phyloP scores from a whole-genome alignment of 2,797 vertebrate genomes.

The Ataeniobius toweri region DNA sequence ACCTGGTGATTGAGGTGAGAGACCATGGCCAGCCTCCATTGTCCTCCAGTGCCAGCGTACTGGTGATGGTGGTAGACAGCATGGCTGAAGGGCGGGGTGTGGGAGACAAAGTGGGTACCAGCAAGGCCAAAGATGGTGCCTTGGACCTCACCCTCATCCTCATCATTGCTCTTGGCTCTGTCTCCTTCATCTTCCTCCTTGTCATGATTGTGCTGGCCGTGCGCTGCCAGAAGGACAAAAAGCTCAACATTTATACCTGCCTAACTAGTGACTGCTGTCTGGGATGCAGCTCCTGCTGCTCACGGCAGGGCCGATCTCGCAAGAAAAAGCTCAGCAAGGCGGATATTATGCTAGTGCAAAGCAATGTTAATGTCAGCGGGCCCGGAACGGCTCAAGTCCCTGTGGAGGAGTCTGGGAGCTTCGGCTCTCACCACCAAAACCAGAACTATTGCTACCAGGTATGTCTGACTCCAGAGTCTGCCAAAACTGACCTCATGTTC shows the following conservation, averaged over 20 bases:
- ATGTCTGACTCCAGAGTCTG: slow-evolving; percentile 97
- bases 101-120: slow-evolving; percentile 73
- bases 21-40: slow-evolving; percentile 96
- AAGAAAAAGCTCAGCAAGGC: slow-evolving; percentile 99
- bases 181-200: slow-evolving; percentile 95
- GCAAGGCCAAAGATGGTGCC: slow-evolving; percentile 84
- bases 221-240: slow-evolving; percentile 97
- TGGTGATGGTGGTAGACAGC: slow-evolving; percentile 90
- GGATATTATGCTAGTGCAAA: slow-evolving; percentile 98
- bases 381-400: slow-evolving; percentile 83
- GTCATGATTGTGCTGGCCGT: slow-evolving; percentile 98
- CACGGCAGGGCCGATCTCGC: slow-evolving; percentile 87
- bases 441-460: slow-evolving; percentile 99
- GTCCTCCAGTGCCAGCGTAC: slow-evolving; percentile 90
- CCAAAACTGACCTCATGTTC: slow-evolving; percentile 99
- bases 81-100: slow-evolving; percentile 78
- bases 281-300: slow-evolving; percentile 89
- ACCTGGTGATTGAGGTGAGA: slow-evolving; percentile 92
- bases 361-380: slow-evolving; percentile 83
- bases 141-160: slow-evolving; percentile 95
- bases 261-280: slow-evolving; percentile 90
- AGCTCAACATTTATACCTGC: slow-evolving; percentile 93
- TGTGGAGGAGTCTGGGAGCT: slow-evolving; percentile 89
- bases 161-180: slow-evolving; percentile 93
- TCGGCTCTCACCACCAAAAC: slow-evolving; percentile 91